Evolutionary conservation across 2,797 vertebrate genomes (phyloP), one percentile per base, ranked within the genome.

Genomic region (Zalophus californianus): DNA sequence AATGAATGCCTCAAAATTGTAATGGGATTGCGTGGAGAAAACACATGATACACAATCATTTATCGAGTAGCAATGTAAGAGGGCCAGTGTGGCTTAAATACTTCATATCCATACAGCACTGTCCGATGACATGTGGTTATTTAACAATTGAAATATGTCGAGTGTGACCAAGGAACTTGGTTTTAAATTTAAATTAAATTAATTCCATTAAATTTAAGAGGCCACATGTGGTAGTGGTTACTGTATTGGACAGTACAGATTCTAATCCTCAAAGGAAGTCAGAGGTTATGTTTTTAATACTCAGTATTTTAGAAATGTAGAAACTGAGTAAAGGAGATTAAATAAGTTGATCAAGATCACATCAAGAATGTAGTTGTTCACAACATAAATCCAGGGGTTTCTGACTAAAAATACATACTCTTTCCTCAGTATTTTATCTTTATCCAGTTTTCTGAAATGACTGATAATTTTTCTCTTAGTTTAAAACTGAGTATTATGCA

Each of bases 291-390:
- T 77, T 82, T 95, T 90, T 44, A 86, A 54, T 77, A 86, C 12
- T 15, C 9, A 82, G 4, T 86, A 52, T 44, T 86, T 96, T 93
- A 95, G 58, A 77, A 93, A 93, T 95, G 29, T 90, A 27, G 14
- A 70, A 38, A 68, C 73, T 77, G 21, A n/a, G 41, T 68, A 77
- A 80, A 41, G 58, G 66, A 66, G 56, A 35, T 89, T 79, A 50
- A 77, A 29, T 35, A 82, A 82, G 25, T 82, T 48, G 29, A 60
- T 90, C 23, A 86, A 90, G 41, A 54, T 77, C 58, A 29, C 75
- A 93, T n/a, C 14, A 54, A 70, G n/a, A 86, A n/a, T 84, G n/a
- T 64, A 48, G 35, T 32, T 73, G 3, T 48, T 15, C 52, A 60
- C 35, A 90, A 54, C 25, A 83, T 54, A 62, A 93, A 73, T 73